Conservation (phyloP, 1,140 invertebrate species). For the Carposina sasakii region DNA sequence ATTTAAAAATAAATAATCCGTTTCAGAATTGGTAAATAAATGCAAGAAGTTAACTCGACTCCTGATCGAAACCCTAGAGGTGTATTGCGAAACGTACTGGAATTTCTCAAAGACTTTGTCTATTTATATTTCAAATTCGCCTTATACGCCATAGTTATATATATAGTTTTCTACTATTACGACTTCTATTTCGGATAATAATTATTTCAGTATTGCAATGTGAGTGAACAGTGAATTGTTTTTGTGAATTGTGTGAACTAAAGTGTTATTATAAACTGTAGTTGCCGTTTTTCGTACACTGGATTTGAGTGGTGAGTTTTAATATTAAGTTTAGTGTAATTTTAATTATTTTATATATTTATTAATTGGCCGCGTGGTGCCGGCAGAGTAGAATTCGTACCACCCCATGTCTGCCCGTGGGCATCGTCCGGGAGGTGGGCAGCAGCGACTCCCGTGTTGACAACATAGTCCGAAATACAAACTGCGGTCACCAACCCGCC, state of each 20-base stretch:
- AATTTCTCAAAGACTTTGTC: slow-evolving; percentile 48
- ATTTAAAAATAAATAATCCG: slow-evolving; percentile 8
- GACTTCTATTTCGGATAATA: slow-evolving; percentile 48
- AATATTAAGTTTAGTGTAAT: too few relatives aligned
- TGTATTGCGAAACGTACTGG: slow-evolving; percentile 23
- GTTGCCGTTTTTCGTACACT: neutral
- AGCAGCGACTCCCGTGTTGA: too few relatives aligned
- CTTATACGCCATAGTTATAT: slow-evolving; percentile 54
- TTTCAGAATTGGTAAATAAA: slow-evolving; percentile 26
- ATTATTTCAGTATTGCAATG: slow-evolving; percentile 28
- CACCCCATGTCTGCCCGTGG: too few relatives aligned
- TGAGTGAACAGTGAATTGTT: slow-evolving; percentile 27
- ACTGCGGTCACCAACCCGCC: too few relatives aligned
- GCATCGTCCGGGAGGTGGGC: too few relatives aligned
- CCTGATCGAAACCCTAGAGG: slow-evolving; percentile 11
- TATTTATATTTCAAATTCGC: slow-evolving; percentile 56
- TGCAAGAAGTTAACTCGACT: slow-evolving; percentile 30
- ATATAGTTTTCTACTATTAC: slow-evolving; percentile 56
- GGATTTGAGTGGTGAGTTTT: too few relatives aligned
- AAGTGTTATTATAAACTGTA: neutral
- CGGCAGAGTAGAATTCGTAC: too few relatives aligned
- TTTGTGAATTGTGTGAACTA: slow-evolving; percentile 19
- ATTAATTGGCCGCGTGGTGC: too few relatives aligned
- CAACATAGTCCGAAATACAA: too few relatives aligned
- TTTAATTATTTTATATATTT: too few relatives aligned